Evolutionary conservation across 2,888 invertebrate species (phyloP).

Genomic region (Cactoblastis cactorum): DNA sequence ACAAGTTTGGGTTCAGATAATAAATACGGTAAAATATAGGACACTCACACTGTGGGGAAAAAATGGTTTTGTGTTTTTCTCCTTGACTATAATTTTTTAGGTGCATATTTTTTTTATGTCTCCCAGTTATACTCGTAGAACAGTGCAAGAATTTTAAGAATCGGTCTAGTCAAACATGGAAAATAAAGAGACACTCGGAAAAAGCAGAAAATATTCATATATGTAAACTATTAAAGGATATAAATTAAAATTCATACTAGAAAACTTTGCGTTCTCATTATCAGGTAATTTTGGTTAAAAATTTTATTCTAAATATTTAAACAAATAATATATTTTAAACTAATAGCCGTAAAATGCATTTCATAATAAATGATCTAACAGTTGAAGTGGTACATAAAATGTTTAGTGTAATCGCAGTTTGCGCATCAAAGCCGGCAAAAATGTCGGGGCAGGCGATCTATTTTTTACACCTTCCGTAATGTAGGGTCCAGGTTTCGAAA

Average conservation of each 20-base stretch:
- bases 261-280: not conserved
- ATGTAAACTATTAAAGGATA: too few species aligned
- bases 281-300: not conserved
- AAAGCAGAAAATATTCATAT: too few species aligned
- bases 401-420: conserved; percentile 55
- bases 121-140: too few species aligned
- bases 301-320: not conserved
- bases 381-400: not conserved
- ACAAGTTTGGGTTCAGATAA: too few species aligned
- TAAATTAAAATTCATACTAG: not conserved
- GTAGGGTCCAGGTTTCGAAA: conserved; percentile 71
- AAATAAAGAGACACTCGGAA: too few species aligned
- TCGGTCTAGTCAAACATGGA: too few species aligned
- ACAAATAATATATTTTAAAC: not conserved
- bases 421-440: conserved; percentile 60
- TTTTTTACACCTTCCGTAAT: conserved; percentile 59
- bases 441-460: conserved; percentile 56
- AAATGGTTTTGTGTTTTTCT: too few species aligned
- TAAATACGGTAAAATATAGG: too few species aligned
- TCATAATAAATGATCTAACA: not conserved
- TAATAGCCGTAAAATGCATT: not conserved
- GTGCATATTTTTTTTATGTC: too few species aligned
- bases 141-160: too few species aligned
- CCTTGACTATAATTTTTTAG: too few species aligned
- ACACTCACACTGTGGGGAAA: too few species aligned